Evolutionary conservation across 2,888 invertebrate species (phyloP).

Genomic region (Drosophila siamana): DNA sequence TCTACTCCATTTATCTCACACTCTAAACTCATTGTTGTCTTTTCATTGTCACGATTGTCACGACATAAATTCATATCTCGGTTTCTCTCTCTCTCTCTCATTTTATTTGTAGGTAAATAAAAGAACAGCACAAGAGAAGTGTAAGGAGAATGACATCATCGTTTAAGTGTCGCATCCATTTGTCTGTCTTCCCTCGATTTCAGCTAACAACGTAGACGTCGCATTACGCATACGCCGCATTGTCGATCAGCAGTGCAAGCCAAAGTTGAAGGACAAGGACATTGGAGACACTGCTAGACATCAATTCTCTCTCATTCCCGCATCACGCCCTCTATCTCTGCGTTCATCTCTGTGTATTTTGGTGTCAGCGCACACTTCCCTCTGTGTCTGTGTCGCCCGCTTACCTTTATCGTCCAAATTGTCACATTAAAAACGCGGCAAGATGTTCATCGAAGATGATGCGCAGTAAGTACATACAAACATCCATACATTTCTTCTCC

Average conservation of each 20-base stretch:
- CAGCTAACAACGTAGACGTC: constrained; percentile 36
- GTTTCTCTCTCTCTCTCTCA: constrained; percentile 41
- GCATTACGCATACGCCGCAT: constrained; percentile 26
- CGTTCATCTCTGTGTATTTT: constrained; percentile 21
- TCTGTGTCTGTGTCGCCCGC: constrained; percentile 20
- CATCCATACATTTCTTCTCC: constrained; percentile 4
- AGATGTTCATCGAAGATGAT: constrained; percentile 84
- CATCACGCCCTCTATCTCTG: constrained; percentile 12
- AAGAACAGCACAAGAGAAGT: constrained; percentile 21
- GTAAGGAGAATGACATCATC: constrained; percentile 52
- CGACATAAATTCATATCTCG: constrained; percentile 59
- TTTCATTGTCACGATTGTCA: constrained; percentile 49
- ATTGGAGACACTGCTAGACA: constrained; percentile 19
- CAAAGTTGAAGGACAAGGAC: constrained; percentile 6
- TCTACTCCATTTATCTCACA: neutral
- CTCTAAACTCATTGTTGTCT: constrained; percentile 1
- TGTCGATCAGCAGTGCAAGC: constrained; percentile 27
- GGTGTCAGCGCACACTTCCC: constrained; percentile 21
- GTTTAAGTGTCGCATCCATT: constrained; percentile 60
- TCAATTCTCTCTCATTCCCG: constrained; percentile 14
- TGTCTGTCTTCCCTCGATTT: constrained; percentile 41
- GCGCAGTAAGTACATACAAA: constrained; percentile 80
- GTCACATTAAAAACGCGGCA: constrained; percentile 44
- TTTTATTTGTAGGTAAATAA: constrained; percentile 63
- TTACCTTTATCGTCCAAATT: constrained; percentile 31